These are phyloP conservation scores for Trialeurodes vaporariorum DNA, from an alignment of 1,140 invertebrate species.

Conservation along the genomic window DNA sequence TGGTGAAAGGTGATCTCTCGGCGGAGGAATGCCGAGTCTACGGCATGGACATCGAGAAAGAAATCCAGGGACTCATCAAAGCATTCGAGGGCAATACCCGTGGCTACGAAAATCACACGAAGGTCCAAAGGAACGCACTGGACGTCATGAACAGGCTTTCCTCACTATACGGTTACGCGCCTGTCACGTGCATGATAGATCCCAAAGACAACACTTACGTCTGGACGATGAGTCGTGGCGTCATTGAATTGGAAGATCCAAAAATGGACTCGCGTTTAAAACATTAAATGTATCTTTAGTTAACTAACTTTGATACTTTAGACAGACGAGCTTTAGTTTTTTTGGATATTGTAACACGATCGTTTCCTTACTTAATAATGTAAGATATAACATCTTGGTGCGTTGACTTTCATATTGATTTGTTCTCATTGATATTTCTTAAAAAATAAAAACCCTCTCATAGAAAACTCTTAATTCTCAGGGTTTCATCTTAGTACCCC, in stretches of 20 bases:
- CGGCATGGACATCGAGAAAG: background rate
- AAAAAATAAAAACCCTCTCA: too few species aligned
- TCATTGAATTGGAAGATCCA: background rate
- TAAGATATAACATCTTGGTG: too few species aligned
- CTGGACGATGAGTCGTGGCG: background rate
- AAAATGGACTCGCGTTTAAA: background rate
- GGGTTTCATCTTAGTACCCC: too few species aligned
- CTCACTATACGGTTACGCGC: background rate
- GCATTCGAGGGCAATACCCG: background rate
- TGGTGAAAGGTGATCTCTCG: background rate
- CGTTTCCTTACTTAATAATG: too few species aligned
- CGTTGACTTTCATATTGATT: too few species aligned
- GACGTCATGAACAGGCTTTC: background rate
- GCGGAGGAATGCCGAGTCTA: background rate
- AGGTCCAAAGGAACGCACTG: background rate
- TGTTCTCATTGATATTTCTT: too few species aligned
- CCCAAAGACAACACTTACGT: background rate
- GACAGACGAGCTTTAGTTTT: too few species aligned
- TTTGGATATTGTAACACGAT: too few species aligned
- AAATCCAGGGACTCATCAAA: background rate
- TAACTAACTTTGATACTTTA: too few species aligned
- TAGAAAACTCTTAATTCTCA: too few species aligned
- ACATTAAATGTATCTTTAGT: too few species aligned
- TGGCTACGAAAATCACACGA: background rate
- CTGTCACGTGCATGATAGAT: background rate